Evolutionary conservation across 2,113 vertebrate genomes (phyloP).

Genomic region (Trichomycterus rosablanca): DNA sequence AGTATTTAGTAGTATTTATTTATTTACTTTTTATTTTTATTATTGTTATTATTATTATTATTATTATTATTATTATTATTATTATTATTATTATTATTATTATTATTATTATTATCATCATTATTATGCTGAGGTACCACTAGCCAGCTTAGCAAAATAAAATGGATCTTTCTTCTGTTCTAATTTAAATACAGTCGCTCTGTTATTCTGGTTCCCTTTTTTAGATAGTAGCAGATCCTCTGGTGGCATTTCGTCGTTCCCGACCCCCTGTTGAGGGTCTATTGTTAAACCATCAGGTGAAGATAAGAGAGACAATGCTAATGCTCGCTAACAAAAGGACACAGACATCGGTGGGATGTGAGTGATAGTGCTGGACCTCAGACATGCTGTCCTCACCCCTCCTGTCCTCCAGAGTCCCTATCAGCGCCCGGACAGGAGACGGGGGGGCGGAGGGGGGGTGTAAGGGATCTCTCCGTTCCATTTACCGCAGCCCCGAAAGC

Average conservation of each 20-base stretch:
- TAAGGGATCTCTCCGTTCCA: slow-evolving; percentile 20
- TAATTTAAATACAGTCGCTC: no score
- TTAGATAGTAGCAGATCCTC: neutral
- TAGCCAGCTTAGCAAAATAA: no score
- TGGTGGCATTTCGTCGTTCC: neutral
- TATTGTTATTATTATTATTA: no score
- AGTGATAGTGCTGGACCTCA: slow-evolving; percentile 38
- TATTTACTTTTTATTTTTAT: no score
- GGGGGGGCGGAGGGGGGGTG: no score
- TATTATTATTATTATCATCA: no score
- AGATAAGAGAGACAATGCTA: slow-evolving; percentile 45
- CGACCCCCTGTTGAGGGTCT: slow-evolving; percentile 17
- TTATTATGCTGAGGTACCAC: no score
- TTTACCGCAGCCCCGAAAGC: slow-evolving; percentile 7
- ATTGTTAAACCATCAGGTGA: slow-evolving; percentile 36
- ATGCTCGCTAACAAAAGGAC: slow-evolving; percentile 34
- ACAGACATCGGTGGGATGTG: slow-evolving; percentile 20
- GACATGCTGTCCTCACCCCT: slow-evolving; percentile 20
- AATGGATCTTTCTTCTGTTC: no score
- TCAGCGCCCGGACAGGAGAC: slow-evolving; percentile 22
- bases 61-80: no score
- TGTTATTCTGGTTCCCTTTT: no score
- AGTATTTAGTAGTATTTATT: no score
- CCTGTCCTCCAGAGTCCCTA: slow-evolving; percentile 20
- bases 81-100: no score